Evolutionary conservation across 2,797 vertebrate species (phyloP).

Genomic region (Xiphorhynchus erythropygius): DNA sequence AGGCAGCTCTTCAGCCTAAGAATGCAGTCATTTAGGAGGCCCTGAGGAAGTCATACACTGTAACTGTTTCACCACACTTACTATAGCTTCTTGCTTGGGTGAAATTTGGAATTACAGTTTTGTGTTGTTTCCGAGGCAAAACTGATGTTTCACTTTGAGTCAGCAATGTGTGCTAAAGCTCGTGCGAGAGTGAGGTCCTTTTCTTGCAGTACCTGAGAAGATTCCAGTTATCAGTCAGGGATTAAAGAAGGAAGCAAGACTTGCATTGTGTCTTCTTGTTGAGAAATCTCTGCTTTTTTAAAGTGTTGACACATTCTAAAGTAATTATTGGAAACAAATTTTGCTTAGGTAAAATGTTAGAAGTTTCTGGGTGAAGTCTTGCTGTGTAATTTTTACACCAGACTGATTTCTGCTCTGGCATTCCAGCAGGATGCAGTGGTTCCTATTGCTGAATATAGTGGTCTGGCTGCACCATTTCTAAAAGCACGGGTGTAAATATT

Average conservation of each 20-base stretch:
- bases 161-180: background rate
- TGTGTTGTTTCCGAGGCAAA: background rate
- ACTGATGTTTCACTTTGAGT: background rate
- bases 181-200: background rate
- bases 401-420: background rate
- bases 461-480: background rate
- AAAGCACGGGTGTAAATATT: background rate
- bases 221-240: background rate
- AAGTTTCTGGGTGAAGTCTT: background rate
- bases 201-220: background rate
- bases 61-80: background rate
- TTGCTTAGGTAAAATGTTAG: background rate
- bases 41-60: background rate
- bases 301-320: background rate
- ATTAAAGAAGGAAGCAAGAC: background rate
- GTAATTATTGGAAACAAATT: background rate
- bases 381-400: background rate
- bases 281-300: background rate
- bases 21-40: background rate
- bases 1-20: background rate
- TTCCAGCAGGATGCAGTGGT: background rate
- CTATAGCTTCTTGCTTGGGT: background rate
- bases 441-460: background rate
- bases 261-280: background rate
- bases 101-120: background rate